These are phyloP conservation scores for Strigops habroptila DNA, from an alignment of 2,113 vertebrate genomes.

Conservation along the genomic window DNA sequence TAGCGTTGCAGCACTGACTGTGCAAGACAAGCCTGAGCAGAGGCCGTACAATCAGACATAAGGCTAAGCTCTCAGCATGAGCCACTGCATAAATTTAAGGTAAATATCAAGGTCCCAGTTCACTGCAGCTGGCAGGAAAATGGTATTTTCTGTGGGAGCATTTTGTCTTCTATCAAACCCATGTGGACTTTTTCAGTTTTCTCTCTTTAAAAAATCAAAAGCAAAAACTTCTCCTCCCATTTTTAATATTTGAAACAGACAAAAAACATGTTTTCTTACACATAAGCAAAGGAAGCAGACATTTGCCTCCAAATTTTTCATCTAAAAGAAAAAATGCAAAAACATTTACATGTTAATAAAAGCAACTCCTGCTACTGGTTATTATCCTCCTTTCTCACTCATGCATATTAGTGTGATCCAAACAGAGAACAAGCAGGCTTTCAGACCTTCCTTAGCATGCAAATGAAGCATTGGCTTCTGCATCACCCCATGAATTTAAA, in stretches of 20 bases:
- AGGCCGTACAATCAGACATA: not conserved
- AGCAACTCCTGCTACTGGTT: conserved; percentile 46
- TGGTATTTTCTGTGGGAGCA: not conserved
- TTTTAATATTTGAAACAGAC: not conserved
- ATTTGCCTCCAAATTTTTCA: conserved; percentile 6
- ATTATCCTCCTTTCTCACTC: conserved; percentile 58
- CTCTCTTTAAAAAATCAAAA: not conserved
- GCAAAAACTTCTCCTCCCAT: not conserved
- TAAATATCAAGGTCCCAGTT: not conserved
- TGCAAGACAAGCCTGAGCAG: not conserved
- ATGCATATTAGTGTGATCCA: conserved; percentile 53
- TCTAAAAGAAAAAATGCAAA: conserved; percentile 10
- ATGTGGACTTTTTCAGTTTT: accelerated
- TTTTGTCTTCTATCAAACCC: not conserved
- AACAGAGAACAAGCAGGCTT: conserved; percentile 15
- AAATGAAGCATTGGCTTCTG: conserved; percentile 35
- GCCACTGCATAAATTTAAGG: not conserved
- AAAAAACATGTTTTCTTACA: not conserved
- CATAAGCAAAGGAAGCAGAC: conserved; percentile 4
- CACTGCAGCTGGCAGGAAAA: not conserved
- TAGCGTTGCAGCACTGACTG: not conserved
- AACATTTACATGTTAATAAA: conserved; percentile 53
- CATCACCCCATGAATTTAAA: conserved; percentile 11
- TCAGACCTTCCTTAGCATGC: conserved; percentile 49
- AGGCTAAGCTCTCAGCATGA: not conserved